These are phyloP conservation scores for Clamator glandarius DNA, from an alignment of 2,797 vertebrate species.

Conservation along the genomic window DNA sequence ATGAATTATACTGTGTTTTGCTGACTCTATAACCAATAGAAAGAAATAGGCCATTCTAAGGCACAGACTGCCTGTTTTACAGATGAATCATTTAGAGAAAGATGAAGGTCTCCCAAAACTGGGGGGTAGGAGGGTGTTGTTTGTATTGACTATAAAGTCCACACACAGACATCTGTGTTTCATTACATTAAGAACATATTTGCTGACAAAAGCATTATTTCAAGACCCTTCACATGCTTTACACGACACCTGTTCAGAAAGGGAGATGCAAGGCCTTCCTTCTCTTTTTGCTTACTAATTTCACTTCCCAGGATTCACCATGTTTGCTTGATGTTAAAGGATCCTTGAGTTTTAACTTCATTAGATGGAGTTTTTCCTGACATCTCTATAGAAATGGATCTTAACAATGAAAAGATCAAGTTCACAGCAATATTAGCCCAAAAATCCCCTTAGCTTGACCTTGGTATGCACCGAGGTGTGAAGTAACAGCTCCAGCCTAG, in stretches of 20 bases:
- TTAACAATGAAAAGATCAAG: neutral
- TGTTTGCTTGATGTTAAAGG: neutral
- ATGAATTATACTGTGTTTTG: neutral
- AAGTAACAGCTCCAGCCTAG: fast-evolving
- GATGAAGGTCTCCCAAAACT: neutral
- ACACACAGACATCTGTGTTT: neutral
- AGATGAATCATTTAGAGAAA: neutral
- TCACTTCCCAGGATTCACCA: neutral
- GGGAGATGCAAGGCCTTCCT: neutral
- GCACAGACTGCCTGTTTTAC: neutral
- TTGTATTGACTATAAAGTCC: neutral
- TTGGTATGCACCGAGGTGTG: neutral
- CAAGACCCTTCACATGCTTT: neutral
- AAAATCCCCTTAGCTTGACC: neutral
- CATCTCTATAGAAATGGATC: neutral
- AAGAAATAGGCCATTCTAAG: neutral
- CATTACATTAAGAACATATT: neutral
- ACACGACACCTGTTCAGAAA: neutral
- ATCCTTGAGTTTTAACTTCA: neutral
- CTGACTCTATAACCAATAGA: neutral
- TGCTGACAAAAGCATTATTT: neutral
- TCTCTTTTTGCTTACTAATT: neutral
- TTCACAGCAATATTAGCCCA: neutral
- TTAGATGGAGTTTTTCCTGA: neutral
- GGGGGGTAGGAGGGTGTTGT: neutral